Evolutionary conservation across 2,888 invertebrate genomes (phyloP).

Genomic region (Mycalesis mineus): DNA sequence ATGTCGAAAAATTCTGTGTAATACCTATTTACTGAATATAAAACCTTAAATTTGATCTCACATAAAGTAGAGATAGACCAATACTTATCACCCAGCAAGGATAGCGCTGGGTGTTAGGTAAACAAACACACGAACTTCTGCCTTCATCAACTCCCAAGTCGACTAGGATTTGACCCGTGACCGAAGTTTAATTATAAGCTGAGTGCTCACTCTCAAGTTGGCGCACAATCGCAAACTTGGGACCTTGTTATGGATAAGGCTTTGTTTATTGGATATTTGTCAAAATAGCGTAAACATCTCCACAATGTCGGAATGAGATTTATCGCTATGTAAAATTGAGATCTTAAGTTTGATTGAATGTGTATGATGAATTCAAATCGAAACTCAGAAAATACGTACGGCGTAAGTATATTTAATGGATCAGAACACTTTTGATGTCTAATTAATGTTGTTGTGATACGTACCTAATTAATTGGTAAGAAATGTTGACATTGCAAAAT

Average conservation of each 20-base stretch:
- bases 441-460: too few species aligned
- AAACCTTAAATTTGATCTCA: too few species aligned
- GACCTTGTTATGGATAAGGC: constrained; percentile 11
- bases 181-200: constrained; percentile 16
- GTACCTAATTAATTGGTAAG: too few species aligned
- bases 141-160: constrained; percentile 4
- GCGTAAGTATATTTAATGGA: too few species aligned
- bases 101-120: not conserved
- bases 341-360: too few species aligned
- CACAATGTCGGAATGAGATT: not conserved
- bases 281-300: constrained; percentile 14
- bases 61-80: too few species aligned
- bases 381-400: too few species aligned
- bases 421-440: too few species aligned
- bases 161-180: constrained; percentile 13
- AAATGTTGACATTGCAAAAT: too few species aligned
- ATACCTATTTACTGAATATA: too few species aligned
- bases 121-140: constrained; percentile 8
- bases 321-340: constrained; percentile 20
- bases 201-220: constrained; percentile 13
- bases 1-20: too few species aligned
- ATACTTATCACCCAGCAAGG: not conserved
- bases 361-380: too few species aligned
- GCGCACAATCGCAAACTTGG: constrained; percentile 12
- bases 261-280: constrained; percentile 9